Conservation (phyloP, 2,888 invertebrate genomes). For the Pedicia rivosa region DNA sequence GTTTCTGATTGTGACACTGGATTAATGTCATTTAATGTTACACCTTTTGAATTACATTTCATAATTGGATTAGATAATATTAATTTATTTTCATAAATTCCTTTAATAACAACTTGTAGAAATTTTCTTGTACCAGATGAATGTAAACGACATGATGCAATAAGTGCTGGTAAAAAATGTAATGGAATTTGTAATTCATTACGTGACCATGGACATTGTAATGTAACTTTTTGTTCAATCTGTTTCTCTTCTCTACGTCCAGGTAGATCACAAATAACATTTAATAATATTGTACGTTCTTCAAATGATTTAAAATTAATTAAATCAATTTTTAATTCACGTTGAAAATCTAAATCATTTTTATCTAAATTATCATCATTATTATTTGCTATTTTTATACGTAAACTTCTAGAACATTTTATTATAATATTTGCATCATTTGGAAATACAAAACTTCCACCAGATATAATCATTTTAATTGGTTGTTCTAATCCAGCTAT, state of each 20-base stretch:
- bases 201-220: constrained; percentile 65
- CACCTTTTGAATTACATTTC: constrained; percentile 40
- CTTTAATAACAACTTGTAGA: constrained; percentile 57
- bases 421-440: constrained; percentile 36
- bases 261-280: constrained; percentile 56
- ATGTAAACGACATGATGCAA: constrained; percentile 62
- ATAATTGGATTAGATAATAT: constrained; percentile 33
- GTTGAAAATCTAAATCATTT: constrained; percentile 25
- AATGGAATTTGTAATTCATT: constrained; percentile 56
- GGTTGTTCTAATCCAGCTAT: constrained; percentile 68
- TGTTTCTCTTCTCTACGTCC: constrained; percentile 51
- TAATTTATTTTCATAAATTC: constrained; percentile 35
- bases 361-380: constrained; percentile 13
- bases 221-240: constrained; percentile 61
- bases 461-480: constrained; percentile 55
- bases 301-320: constrained; percentile 47
- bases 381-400: constrained; percentile 17
- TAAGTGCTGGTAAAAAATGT: constrained; percentile 71
- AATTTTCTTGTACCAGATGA: constrained; percentile 77
- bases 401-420: constrained; percentile 29
- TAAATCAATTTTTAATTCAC: constrained; percentile 39
- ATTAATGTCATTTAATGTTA: constrained; percentile 48
- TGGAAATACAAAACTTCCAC: constrained; percentile 60
- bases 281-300: constrained; percentile 41
- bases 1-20: constrained; percentile 41